Evolutionary conservation across 2,113 vertebrate species (phyloP).

Genomic region (Buteo buteo): DNA sequence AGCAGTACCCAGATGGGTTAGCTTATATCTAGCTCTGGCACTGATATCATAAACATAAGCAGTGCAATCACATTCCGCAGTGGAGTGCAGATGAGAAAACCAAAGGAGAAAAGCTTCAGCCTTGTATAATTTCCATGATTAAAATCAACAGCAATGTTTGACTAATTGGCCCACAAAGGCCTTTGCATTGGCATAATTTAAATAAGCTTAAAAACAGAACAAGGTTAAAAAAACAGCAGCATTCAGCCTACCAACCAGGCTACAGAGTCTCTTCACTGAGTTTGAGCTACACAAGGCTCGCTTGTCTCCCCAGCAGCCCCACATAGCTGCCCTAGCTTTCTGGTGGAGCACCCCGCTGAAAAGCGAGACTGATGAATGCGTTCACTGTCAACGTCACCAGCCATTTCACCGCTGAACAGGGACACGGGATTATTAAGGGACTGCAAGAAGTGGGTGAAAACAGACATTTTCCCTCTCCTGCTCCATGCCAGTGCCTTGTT

Average conservation of each 20-base stretch:
- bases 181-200: slow-evolving; percentile 28
- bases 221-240: neutral
- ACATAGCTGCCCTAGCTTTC: neutral
- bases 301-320: neutral
- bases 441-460: neutral
- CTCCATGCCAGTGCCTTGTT: neutral
- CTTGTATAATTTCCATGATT: slow-evolving; percentile 55
- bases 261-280: neutral
- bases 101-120: slow-evolving; percentile 19
- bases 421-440: fast-evolving
- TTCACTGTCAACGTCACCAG: neutral
- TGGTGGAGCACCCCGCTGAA: neutral
- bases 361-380: neutral
- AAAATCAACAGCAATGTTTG: slow-evolving; percentile 56
- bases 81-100: slow-evolving; percentile 39
- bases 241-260: neutral
- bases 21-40: neutral
- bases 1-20: neutral
- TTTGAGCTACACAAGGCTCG: neutral
- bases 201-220: slow-evolving; percentile 41
- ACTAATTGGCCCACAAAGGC: slow-evolving; percentile 56
- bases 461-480: neutral
- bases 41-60: neutral
- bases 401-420: neutral
- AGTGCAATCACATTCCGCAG: slow-evolving; percentile 12